Evolutionary conservation across 2,888 invertebrate species (phyloP).

Genomic region (Drosophila emarginata): DNA sequence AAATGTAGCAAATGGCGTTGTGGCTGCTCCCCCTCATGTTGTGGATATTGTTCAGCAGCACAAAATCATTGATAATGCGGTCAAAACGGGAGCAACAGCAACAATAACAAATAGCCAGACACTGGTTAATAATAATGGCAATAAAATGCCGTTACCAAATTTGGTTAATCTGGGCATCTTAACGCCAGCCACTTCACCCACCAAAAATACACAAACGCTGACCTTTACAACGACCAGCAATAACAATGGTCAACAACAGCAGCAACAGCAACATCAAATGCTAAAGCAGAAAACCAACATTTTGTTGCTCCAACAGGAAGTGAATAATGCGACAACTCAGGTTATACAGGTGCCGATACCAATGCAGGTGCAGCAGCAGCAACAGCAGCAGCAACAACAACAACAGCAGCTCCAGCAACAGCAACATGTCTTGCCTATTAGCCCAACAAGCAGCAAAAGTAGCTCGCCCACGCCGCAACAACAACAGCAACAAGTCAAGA

Average conservation of each 20-base stretch:
- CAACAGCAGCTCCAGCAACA: constrained; percentile 42
- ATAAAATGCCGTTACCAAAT: constrained; percentile 79
- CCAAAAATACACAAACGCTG: constrained; percentile 80
- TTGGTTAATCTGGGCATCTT: constrained; percentile 83
- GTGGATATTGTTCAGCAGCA: constrained; percentile 67
- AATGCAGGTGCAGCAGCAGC: constrained; percentile 57
- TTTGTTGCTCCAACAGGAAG: constrained; percentile 60
- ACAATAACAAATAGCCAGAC: constrained; percentile 31
- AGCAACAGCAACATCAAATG: constrained; percentile 69
- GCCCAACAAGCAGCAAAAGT: constrained; percentile 80
- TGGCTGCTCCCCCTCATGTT: constrained; percentile 41
- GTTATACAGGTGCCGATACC: constrained; percentile 57
- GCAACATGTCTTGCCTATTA: constrained; percentile 81
- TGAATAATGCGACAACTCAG: constrained; percentile 33
- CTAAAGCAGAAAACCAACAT: constrained; percentile 69
- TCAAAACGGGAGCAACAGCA: constrained; percentile 32
- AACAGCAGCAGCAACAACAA: constrained; percentile 37
- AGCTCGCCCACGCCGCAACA: constrained; percentile 73
- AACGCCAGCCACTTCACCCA: constrained; percentile 84
- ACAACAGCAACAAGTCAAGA: constrained; percentile 53
- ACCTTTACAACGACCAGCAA: constrained; percentile 72
- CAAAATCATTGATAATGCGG: constrained; percentile 6
- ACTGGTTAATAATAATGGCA: constrained; percentile 21
- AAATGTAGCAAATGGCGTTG: constrained; percentile 77
- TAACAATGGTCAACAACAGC: constrained; percentile 27